Conservation (phyloP, 2,797 vertebrate genomes). For the Danio jaintianensis region DNA sequence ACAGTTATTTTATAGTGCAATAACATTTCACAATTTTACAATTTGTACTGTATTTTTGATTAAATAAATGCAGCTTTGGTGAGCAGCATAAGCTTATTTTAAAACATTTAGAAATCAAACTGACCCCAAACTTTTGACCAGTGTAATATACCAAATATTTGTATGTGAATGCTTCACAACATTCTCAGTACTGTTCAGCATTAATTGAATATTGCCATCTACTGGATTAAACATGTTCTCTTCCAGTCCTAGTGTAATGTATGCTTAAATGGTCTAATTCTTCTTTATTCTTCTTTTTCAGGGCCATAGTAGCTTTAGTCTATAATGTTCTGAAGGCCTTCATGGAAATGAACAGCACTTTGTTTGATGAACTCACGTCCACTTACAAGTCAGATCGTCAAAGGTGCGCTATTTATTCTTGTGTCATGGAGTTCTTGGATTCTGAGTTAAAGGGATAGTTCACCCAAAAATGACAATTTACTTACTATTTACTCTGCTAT, state of each 20-base stretch:
- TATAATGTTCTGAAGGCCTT: conserved; percentile 99
- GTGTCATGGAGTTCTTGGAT: background rate
- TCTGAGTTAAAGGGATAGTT: too few species aligned
- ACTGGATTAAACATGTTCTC: background rate
- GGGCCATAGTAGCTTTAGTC: conserved; percentile 97
- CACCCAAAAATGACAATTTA: too few species aligned
- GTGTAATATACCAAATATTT: background rate
- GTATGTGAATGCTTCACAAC: background rate
- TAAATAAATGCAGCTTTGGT: too few species aligned
- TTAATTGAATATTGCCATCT: background rate
- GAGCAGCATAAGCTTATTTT: too few species aligned
- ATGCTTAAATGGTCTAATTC: background rate
- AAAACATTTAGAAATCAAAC: too few species aligned
- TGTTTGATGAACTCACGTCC: conserved; percentile 98
- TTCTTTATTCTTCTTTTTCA: conserved; percentile 64
- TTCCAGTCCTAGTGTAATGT: background rate
- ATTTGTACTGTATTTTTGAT: too few species aligned
- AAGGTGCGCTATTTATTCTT: conserved; percentile 82
- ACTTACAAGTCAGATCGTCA: conserved; percentile 99
- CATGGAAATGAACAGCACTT: conserved; percentile 99
- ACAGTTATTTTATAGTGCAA: too few species aligned
- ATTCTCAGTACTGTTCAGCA: background rate
- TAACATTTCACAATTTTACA: too few species aligned
- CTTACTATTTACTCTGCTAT: too few species aligned
- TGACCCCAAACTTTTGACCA: background rate